Evolutionary conservation across 2,113 vertebrate species (phyloP), one percentile per base, ranked within the genome.

Genomic region (Eptesicus fuscus): DNA sequence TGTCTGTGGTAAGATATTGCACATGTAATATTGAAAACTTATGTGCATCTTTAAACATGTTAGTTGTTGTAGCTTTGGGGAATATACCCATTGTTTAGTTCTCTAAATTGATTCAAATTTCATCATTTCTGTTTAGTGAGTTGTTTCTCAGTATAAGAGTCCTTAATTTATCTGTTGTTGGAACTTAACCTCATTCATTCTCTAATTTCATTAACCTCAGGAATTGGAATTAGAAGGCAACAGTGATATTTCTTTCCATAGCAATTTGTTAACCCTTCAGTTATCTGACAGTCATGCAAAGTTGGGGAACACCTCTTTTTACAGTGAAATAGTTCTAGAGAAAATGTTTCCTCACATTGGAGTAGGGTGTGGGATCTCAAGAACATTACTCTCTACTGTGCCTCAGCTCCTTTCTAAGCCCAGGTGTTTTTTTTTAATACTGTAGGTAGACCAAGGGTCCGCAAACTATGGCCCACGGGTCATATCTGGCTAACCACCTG

Each of bases 141-240:
- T 86, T 93, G 61, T 83, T 91, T 82, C 51, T 89, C 80, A 49
- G 13, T 82, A 25, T 77, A 92, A 67, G 40, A 83, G 67, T 94
- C 42, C 5, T 25, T 67, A 65, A 89, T 37, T 95, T 88, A 80
- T 92, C 53, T 97, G 63, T 65, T 83, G 44, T 73, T 87, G 28
- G n/a, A 83, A 90, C 69, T 92, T 77, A 92, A 92, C 74, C 69
- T 96, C 56, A 92, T 95, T 95, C 79, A 51, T 61, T 95, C n/a
- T 53, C 70, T 63, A 77, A 89, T 89, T 88, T 89, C 49, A 92
- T 94, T 95, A 89, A 56, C 56, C 25, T 89, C 5, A 69, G 63
- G n/a, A 78, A 76, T 80, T 84, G 18, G 71, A 93, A 65, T 59
- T 91, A 63, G 74, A 82, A 90, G 25, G 61, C 28, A 63, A 63